Evolutionary conservation across 2,888 invertebrate genomes (phyloP).

Genomic region (Baronia brevicornis): DNA sequence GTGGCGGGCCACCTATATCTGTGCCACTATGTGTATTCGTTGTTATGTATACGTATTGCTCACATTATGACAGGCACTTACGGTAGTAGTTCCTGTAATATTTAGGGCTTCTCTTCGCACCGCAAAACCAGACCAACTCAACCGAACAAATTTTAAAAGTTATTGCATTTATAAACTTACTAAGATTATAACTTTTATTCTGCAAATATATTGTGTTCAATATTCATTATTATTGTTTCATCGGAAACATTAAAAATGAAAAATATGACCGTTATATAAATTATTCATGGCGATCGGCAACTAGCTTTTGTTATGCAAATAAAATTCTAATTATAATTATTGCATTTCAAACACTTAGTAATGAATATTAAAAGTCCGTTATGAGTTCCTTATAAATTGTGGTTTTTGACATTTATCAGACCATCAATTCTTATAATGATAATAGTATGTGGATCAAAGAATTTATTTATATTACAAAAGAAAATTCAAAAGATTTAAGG

Average conservation of each 20-base stretch:
- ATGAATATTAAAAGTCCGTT: constrained; percentile 29
- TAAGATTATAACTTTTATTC: too few species aligned
- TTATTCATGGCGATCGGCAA: constrained; percentile 37
- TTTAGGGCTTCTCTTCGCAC: constrained; percentile 51
- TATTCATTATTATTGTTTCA: constrained; percentile 4
- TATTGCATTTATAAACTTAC: too few species aligned
- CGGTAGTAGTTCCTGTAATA: constrained; percentile 46
- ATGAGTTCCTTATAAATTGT: constrained; percentile 20
- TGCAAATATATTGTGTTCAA: neutral
- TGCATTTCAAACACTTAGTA: constrained; percentile 44
- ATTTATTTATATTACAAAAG: too few species aligned
- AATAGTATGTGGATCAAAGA: too few species aligned
- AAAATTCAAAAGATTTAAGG: too few species aligned
- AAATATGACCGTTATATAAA: constrained; percentile 31
- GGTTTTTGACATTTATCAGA: too few species aligned
- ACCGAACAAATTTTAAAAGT: constrained; percentile 8
- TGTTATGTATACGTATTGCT: constrained; percentile 34
- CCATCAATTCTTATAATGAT: too few species aligned
- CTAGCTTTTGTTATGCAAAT: constrained; percentile 46
- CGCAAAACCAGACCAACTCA: constrained; percentile 41
- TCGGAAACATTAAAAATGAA: constrained; percentile 10
- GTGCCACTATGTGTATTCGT: constrained; percentile 38
- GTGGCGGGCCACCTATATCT: constrained; percentile 52
- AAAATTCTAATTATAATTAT: constrained; percentile 48
- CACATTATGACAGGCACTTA: constrained; percentile 41